Evolutionary conservation across 2,888 invertebrate species (phyloP).

Genomic region (Acrocyrtus sp.): DNA sequence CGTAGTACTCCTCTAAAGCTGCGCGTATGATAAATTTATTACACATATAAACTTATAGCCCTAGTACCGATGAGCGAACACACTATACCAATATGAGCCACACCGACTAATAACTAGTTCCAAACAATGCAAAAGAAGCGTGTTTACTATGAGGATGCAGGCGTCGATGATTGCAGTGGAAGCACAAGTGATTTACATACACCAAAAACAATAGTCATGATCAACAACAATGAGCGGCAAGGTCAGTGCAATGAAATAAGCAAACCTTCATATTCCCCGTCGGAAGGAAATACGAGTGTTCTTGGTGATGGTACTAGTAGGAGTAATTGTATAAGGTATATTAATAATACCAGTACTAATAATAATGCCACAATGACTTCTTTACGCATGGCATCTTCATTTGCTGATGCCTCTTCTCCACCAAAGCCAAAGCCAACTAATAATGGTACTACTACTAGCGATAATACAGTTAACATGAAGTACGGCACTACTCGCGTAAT

Average conservation of each 20-base stretch:
- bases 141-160: not conserved
- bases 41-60: no score
- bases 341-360: not conserved
- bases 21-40: no score
- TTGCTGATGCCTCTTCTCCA: not conserved
- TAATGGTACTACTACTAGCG: not conserved
- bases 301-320: no score
- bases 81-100: no score
- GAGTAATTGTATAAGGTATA: not conserved
- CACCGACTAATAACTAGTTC: no score
- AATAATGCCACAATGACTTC: slow-evolving; percentile 5
- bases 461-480: not conserved
- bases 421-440: not conserved
- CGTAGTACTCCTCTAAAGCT: no score
- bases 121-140: slow-evolving; percentile 18
- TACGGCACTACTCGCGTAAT: no score
- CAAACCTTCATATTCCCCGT: not conserved
- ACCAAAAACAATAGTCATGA: not conserved
- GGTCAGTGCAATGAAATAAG: not conserved
- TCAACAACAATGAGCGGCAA: slow-evolving; percentile 18
- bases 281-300: no score
- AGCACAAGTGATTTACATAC: not conserved
- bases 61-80: no score
- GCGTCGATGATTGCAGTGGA: not conserved
- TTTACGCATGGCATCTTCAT: not conserved